Evolutionary conservation across 2,113 vertebrate species (phyloP).

Genomic region (Pavo muticus): DNA sequence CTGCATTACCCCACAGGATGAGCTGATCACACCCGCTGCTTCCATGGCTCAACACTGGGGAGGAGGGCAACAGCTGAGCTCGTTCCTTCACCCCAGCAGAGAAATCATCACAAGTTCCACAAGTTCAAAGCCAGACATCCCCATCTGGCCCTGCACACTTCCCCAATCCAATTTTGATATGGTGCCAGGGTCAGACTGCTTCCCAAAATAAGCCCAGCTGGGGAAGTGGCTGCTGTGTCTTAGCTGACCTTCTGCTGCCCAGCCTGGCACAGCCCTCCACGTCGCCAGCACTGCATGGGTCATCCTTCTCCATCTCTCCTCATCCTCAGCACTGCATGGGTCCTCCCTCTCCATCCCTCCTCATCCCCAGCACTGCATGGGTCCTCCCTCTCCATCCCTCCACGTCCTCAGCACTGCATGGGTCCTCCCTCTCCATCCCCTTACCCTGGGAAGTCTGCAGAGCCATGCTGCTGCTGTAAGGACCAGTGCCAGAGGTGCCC

Average conservation of each 20-base stretch:
- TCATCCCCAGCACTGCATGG: no score
- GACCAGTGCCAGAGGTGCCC: neutral
- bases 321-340: no score
- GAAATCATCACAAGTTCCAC: neutral
- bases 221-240: neutral
- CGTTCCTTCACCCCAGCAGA: accelerated
- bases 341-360: no score
- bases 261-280: neutral
- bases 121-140: neutral
- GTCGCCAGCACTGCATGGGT: neutral
- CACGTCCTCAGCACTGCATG: neutral
- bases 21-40: accelerated
- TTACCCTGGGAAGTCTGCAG: no score
- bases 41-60: accelerated
- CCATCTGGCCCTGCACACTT: accelerated
- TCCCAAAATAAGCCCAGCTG: neutral
- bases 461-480: neutral
- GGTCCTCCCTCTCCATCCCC: neutral
- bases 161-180: neutral
- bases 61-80: neutral
- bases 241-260: accelerated
- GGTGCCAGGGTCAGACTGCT: accelerated
- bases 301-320: neutral
- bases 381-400: neutral
- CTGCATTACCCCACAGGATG: neutral